Evolutionary conservation across 2,888 invertebrate genomes (phyloP).

Genomic region (Noctua comes): DNA sequence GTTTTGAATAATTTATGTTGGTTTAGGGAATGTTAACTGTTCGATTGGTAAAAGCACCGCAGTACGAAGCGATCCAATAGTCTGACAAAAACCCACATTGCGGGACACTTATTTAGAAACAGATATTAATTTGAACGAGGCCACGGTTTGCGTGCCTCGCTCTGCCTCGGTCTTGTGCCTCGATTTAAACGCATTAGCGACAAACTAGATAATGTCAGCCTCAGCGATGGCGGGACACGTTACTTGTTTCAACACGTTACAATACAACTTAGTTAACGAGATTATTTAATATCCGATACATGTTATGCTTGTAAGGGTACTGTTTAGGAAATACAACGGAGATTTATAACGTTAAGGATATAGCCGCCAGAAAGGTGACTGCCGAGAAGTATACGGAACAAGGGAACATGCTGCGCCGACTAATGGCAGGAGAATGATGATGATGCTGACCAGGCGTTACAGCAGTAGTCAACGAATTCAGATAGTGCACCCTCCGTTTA

Average conservation of each 20-base stretch:
- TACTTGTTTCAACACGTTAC: not conserved
- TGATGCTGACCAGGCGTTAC: too few relatives aligned
- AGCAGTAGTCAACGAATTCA: not conserved
- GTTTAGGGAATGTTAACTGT: slow-evolving; percentile 49
- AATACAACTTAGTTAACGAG: not conserved
- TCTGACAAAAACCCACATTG: slow-evolving; percentile 79
- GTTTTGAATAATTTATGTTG: slow-evolving; percentile 51
- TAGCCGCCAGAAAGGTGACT: not conserved
- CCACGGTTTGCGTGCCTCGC: slow-evolving; percentile 82
- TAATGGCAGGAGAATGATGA: not conserved
- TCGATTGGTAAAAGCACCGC: slow-evolving; percentile 57
- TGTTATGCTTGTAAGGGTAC: not conserved
- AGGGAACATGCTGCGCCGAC: not conserved
- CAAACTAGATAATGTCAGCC: slow-evolving; percentile 57
- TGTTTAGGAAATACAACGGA: not conserved
- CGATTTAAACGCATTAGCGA: slow-evolving; percentile 68
- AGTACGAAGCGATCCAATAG: slow-evolving; percentile 58
- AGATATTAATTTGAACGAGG: slow-evolving; percentile 86
- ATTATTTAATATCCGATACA: not conserved
- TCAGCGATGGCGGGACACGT: slow-evolving; percentile 17
- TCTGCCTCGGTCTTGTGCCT: slow-evolving; percentile 67
- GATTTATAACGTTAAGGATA: not conserved
- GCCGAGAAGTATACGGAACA: not conserved
- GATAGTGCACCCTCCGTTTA: not conserved
- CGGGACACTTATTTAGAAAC: slow-evolving; percentile 85